Evolutionary conservation across 2,113 vertebrate species (phyloP), one percentile per base, ranked within the genome.

Genomic region (Rhodinocichla rosea): DNA sequence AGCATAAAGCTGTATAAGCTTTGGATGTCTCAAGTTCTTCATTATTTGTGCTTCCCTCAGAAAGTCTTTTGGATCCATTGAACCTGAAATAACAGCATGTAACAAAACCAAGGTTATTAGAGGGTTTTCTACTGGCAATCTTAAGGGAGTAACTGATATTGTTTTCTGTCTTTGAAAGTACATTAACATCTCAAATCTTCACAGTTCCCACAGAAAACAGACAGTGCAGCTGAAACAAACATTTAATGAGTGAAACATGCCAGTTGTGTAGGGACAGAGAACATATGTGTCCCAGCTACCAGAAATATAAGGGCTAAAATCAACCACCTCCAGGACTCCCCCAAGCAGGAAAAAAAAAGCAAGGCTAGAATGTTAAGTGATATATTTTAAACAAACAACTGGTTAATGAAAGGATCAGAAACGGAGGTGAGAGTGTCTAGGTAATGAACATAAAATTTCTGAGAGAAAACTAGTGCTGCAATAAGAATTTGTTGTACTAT

Each of bases 1-100:
- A 11, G 99, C 99, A 77, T 99, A 99, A 83, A 99, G 98, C 96
- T 99, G 99, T 95, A 99, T 99, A 84, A 99, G 98, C 83, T 99
- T 99, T 30, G 98, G 96, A 87, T 99, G 99, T 90, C 98, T 98
- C 92, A 99, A 97, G 81, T 90, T 98, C 98, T 99, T 99, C 99
- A 99, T 99, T 88, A 99, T 97, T 97, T 99, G 98, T 71, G 99
- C 99, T 97, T 99, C 99, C 92, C 98, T 97, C 77, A 99, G 98
- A 98, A 99, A 99, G 97, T 99, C 99, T 35, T 98, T 88, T 24
- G 98, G 85, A 94, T 99, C 98, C 99, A 99, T 99, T 93, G 98
- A 98, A 95, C 99, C 99, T 99, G 96, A 97, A 98, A 97, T 49
- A 94, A 80, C 71, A 94, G 56, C 55, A 96, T 39, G 92, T 33